Base-by-base conservation (phyloP, 2,113 vertebrate species). In the Sciurus niger region DNA sequence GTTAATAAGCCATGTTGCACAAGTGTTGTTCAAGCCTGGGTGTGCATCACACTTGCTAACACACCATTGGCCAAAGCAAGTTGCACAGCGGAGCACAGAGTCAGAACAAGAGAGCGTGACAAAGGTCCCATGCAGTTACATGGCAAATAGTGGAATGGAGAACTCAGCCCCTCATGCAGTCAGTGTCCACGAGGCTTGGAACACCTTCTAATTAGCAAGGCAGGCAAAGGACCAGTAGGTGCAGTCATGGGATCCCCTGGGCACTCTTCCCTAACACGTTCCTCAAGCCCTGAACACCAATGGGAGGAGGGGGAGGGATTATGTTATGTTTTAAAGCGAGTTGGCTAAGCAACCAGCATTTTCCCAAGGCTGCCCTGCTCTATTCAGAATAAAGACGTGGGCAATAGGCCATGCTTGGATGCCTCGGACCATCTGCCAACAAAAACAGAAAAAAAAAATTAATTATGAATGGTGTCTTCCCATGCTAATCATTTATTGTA, bases 401-500 rank as follows among this genome's bases (percentile, higher is more conserved):
- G 97, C 98, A 98, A 65, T 80, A 98, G 98, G 96, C 98, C 98
- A 96, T 98, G 98, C 94, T 98, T 97, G 98, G 98, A 88, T 98
- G 98, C 98, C 97, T 98, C 95, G 11, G 95, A 98, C 98, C 98
- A 98, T 99, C 98, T 98, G 99, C 98, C 98, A 98, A 98, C 0
- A 28, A 98, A 98, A 98, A 98, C 97, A 97, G 97, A 93, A 95
- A 97, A 98, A 98, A 98, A 98, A 98, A 98, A 98, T 97, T 98
- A 99, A 98, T 99, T 99, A 98, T 99, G 98, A 98, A 98, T 98
- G 98, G 98, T 99, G 98, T 99, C 98, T 99, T 98, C 98, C 98
- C 98, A 98, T 98, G 99, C 98, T 98, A 98, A 98, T 98, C 98
- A 98, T 98, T 99, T 99, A 99, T 99, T 99, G 98, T 98, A 99